A percentile compares a stretch with the other conserved stretches of the same genome.
These are phyloP conservation scores for Prochilodus magdalenae DNA, from an alignment of 2,113 vertebrate genomes.

Conservation along the genomic window DNA sequence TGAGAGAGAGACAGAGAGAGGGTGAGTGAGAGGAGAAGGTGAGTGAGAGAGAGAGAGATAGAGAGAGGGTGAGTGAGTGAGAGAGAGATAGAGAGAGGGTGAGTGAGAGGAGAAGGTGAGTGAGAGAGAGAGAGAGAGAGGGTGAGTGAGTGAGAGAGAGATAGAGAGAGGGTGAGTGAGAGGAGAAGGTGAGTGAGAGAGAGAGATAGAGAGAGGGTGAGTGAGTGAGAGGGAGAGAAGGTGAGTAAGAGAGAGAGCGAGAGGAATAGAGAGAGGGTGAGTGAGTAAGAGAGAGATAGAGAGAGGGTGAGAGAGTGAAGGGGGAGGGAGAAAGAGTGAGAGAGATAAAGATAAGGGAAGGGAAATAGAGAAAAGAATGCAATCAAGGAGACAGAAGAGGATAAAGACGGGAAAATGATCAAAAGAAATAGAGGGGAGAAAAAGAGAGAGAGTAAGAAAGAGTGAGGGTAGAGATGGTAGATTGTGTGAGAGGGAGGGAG, in stretches of 20 bases:
- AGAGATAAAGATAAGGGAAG: neutral
- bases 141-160: too few species aligned
- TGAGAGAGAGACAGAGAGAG: neutral
- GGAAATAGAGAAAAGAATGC: neutral
- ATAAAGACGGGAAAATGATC: neutral
- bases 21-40: neutral
- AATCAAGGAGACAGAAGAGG: neutral
- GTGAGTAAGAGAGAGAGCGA: neutral
- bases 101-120: too few species aligned
- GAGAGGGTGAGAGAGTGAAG: neutral
- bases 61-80: neutral
- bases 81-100: neutral
- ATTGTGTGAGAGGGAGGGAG: neutral
- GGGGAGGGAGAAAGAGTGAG: too few species aligned
- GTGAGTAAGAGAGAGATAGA: too few species aligned
- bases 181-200: too few species aligned
- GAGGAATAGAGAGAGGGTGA: neutral
- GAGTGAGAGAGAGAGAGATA: neutral
- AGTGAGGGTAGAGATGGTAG: neutral
- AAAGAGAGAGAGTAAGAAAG: too few species aligned
- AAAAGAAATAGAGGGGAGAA: too few species aligned
- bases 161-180: conserved; percentile 10
- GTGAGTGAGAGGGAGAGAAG: neutral
- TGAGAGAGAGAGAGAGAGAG: conserved; percentile 36
- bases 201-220: too few species aligned